Evolutionary conservation across 1,140 invertebrate species (phyloP).

Genomic region (Brachionus rotundiformis): DNA sequence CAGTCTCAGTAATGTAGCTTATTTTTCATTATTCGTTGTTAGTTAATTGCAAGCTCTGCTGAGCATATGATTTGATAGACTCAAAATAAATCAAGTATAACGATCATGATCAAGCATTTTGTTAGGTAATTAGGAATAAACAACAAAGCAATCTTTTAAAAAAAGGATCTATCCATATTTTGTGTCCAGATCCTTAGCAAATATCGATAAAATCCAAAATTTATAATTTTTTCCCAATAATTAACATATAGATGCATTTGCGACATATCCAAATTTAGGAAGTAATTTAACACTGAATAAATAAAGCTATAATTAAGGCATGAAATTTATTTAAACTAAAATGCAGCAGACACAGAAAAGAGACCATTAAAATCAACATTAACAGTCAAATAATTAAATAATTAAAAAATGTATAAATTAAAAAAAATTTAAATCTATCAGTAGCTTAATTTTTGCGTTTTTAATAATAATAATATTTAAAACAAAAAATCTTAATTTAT

Average conservation of each 20-base stretch:
- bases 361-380: not conserved
- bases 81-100: constrained; percentile 16
- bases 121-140: not conserved
- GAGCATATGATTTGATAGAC: not conserved
- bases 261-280: not conserved
- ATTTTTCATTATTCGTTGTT: not conserved
- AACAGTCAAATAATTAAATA: not conserved
- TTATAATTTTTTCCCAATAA: not conserved
- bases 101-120: not conserved
- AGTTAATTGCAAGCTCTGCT: not conserved
- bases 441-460: too few species aligned
- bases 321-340: not conserved
- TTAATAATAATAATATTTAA: too few species aligned
- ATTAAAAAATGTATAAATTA: too few species aligned
- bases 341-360: not conserved
- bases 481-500: too few species aligned
- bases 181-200: not conserved
- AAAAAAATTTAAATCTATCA: too few species aligned
- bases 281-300: constrained; percentile 1
- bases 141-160: not conserved
- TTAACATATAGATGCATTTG: not conserved
- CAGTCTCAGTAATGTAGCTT: not conserved
- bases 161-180: not conserved
- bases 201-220: not conserved
- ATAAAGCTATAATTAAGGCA: not conserved